Evolutionary conservation across 2,113 vertebrate species (phyloP).

Genomic region (Crotalus horridus): DNA sequence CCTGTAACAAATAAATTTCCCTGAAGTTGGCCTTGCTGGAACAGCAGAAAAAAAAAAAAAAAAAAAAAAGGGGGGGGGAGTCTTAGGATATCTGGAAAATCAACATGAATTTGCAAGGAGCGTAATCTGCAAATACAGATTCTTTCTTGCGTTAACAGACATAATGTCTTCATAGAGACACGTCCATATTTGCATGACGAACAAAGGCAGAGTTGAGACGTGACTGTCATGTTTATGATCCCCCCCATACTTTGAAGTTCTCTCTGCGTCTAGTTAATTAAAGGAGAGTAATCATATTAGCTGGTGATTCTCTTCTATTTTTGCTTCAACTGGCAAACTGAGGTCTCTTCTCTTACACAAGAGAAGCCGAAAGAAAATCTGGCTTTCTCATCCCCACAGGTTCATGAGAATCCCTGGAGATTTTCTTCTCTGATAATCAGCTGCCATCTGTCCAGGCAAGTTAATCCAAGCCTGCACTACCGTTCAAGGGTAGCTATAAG

Average conservation of each 20-base stretch:
- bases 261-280: neutral
- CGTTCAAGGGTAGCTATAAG: neutral
- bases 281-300: neutral
- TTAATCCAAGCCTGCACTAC: no score
- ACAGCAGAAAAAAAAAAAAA: neutral
- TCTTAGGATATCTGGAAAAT: neutral
- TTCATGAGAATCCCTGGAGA: neutral
- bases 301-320: neutral
- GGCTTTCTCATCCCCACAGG: neutral
- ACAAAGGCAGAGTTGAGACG: neutral
- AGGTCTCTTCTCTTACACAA: neutral
- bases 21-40: neutral
- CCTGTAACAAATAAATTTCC: neutral
- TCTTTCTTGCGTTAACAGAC: neutral
- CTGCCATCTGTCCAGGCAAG: neutral
- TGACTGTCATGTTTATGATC: neutral
- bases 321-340: neutral
- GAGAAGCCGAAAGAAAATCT: neutral
- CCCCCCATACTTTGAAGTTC: neutral
- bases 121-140: neutral
- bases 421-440: slow-evolving; percentile 4
- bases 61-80: no score
- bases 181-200: neutral
- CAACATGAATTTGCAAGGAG: neutral
- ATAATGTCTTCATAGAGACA: neutral